These are phyloP conservation scores for Ruditapes philippinarum DNA, from an alignment of 1,140 invertebrate genomes.

Conservation along the genomic window DNA sequence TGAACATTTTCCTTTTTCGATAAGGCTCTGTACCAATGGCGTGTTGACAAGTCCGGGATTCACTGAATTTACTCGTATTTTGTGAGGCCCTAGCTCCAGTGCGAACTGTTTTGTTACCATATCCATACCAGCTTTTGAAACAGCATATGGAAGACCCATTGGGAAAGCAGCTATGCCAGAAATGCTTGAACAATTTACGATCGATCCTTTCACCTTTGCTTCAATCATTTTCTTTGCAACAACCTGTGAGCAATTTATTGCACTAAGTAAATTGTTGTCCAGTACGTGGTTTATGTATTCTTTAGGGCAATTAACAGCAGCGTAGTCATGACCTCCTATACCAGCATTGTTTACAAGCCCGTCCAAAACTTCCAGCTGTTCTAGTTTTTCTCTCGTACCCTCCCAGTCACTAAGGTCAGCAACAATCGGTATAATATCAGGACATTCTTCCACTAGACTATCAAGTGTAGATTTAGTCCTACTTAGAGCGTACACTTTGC, in stretches of 20 bases:
- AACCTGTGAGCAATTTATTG: conserved; percentile 90
- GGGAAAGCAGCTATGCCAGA: conserved; percentile 89
- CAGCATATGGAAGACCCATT: conserved; percentile 92
- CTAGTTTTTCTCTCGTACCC: conserved; percentile 89
- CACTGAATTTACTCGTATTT: conserved; percentile 95
- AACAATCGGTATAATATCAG: conserved; percentile 88
- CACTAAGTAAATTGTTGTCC: neutral
- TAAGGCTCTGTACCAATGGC: neutral
- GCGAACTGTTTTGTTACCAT: conserved; percentile 90
- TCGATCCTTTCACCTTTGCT: conserved; percentile 90
- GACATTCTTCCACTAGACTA: conserved; percentile 80
- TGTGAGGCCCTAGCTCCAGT: conserved; percentile 93
- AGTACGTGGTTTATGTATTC: neutral
- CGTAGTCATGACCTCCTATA: neutral
- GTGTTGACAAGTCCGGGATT: conserved; percentile 96
- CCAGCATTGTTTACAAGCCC: conserved; percentile 94
- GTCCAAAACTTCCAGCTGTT: conserved; percentile 89
- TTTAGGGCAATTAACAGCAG: neutral
- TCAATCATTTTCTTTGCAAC: conserved; percentile 91
- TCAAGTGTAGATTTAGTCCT: neutral
- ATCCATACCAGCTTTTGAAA: conserved; percentile 88
- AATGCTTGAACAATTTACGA: conserved; percentile 97
- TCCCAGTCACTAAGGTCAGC: conserved; percentile 93
- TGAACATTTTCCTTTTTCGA: neutral
- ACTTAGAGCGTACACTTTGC: conserved; percentile 56